Evolutionary conservation across 2,113 vertebrate species (phyloP).

Genomic region (Zosterops borbonicus): DNA sequence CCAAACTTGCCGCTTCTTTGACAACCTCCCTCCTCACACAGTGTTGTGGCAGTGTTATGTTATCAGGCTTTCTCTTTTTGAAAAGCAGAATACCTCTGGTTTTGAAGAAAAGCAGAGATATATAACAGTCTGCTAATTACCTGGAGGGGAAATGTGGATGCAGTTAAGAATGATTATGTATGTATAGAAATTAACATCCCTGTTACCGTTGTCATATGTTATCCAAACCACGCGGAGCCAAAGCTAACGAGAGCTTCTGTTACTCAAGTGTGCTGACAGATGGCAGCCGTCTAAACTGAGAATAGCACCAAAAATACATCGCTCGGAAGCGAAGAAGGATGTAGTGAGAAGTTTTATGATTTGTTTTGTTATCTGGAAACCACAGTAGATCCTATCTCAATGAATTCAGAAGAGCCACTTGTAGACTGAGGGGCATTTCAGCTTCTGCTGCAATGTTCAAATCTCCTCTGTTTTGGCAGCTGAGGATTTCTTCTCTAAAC

Average conservation of each 20-base stretch:
- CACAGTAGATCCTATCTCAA: not conserved
- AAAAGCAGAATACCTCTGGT: not conserved
- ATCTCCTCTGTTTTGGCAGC: not conserved
- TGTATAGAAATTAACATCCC: not conserved
- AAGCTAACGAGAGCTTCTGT: not conserved
- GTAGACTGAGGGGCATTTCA: not conserved
- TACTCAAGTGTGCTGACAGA: not conserved
- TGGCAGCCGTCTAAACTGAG: conserved; percentile 9
- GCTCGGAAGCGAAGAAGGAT: not conserved
- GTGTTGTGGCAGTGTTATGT: rapidly evolving
- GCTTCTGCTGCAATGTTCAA: not conserved
- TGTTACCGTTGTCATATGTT: not conserved
- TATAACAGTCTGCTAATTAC: not conserved
- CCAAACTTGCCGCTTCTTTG: not conserved
- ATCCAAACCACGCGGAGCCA: not conserved
- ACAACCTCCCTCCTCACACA: not conserved
- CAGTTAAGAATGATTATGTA: not conserved
- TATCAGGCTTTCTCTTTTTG: not conserved
- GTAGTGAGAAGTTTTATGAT: not conserved
- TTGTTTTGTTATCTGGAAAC: not conserved
- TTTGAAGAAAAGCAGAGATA: not conserved
- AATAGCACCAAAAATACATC: not conserved
- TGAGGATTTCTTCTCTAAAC: not conserved
- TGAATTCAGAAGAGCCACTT: not conserved
- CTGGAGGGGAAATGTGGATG: not conserved